Percentiles rank a stretch among this genome's conserved stretches.
These are phyloP conservation scores for Synergus japonicus DNA, from an alignment of 2,888 invertebrate species.

Conservation along the genomic window DNA sequence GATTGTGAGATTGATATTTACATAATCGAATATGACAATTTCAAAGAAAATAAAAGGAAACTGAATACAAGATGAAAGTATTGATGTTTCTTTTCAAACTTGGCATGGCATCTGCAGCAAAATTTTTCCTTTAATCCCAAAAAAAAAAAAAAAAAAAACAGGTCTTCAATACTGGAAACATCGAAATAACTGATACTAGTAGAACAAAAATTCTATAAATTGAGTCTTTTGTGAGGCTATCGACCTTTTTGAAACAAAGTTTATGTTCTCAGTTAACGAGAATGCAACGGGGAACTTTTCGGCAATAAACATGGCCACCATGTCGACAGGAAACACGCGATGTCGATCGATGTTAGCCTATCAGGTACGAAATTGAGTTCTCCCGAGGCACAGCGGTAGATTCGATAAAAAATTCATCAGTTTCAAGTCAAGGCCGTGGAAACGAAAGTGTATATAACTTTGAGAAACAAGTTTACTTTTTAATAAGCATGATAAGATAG, in stretches of 20 bases:
- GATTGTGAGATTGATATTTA: constrained; percentile 3
- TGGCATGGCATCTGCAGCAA: not conserved
- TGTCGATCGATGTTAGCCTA: constrained; percentile 14
- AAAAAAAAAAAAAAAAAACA: not conserved
- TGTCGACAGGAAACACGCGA: constrained; percentile 15
- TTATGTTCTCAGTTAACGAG: not conserved
- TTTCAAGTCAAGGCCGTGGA: constrained; percentile 15
- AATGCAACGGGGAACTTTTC: constrained; percentile 25
- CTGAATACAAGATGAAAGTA: not conserved
- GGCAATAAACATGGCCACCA: constrained; percentile 27
- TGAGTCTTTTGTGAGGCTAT: not conserved
- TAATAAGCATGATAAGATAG: not conserved
- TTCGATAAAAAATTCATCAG: constrained; percentile 28
- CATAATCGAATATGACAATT: not conserved
- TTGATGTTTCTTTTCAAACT: not conserved
- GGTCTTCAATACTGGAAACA: not conserved
- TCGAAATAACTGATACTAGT: not conserved
- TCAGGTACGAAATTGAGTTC: constrained; percentile 38
- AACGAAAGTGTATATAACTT: constrained; percentile 17
- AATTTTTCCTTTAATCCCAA: no score
- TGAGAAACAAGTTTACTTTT: not conserved
- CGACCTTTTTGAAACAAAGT: constrained; percentile 16
- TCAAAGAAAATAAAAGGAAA: not conserved
- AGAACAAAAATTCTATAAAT: not conserved
- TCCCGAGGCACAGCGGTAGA: not conserved